Evolutionary conservation across 2,797 vertebrate genomes (phyloP).

Genomic region (Esox lucius): DNA sequence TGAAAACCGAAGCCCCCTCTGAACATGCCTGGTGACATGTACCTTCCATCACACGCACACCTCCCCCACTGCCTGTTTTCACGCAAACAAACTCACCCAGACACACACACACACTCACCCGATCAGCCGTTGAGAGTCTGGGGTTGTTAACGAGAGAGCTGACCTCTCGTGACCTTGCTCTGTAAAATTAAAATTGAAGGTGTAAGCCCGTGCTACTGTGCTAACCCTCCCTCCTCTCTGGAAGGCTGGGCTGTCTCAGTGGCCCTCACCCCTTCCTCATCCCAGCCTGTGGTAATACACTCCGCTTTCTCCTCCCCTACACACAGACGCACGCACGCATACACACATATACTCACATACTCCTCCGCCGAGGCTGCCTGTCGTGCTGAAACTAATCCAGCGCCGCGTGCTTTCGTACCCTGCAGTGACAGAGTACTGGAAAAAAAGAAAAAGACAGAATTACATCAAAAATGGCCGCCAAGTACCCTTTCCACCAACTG

Average conservation of each 20-base stretch:
- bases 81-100: slow-evolving; percentile 6
- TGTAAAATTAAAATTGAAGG: slow-evolving; percentile 55
- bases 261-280: slow-evolving; percentile 18
- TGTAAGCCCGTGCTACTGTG: slow-evolving; percentile 55
- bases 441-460: slow-evolving; percentile 14
- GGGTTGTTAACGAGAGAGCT: slow-evolving; percentile 45
- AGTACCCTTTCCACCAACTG: slow-evolving; percentile 20
- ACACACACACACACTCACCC: slow-evolving; percentile 12
- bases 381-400: slow-evolving; percentile 41
- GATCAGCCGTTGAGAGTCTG: slow-evolving; percentile 28
- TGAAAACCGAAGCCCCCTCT: slow-evolving; percentile 54
- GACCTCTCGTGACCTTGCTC: slow-evolving; percentile 46
- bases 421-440: slow-evolving; percentile 30
- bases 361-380: slow-evolving; percentile 11
- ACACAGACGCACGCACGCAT: slow-evolving; percentile 1
- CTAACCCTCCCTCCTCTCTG: slow-evolving; percentile 42
- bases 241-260: slow-evolving; percentile 1
- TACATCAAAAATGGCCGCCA: background rate
- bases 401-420: slow-evolving; percentile 30
- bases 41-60: slow-evolving; percentile 59
- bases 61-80: slow-evolving; percentile 1
- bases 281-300: slow-evolving; percentile 42
- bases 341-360: background rate
- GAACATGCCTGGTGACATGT: slow-evolving; percentile 58
- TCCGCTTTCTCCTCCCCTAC: slow-evolving; percentile 10